Evolutionary conservation across 2,113 vertebrate species (phyloP).

Genomic region (Maccullochella peelii): DNA sequence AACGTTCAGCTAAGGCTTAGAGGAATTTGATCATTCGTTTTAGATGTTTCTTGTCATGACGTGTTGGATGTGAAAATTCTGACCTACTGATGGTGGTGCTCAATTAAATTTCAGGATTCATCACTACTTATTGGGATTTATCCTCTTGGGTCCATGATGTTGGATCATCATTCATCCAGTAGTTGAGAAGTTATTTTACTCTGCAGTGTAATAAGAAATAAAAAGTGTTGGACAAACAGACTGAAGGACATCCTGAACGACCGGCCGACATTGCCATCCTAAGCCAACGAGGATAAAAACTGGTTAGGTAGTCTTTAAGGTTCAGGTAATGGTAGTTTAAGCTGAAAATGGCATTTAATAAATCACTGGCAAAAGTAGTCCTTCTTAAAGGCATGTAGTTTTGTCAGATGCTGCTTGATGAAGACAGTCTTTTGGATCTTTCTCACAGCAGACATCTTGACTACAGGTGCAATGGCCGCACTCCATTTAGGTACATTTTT

Average conservation of each 20-base stretch:
- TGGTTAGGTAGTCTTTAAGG: not conserved
- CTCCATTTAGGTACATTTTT: not conserved
- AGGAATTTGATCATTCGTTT: not conserved
- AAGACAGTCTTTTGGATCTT: not conserved
- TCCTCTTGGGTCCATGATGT: not conserved
- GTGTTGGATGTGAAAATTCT: not conserved
- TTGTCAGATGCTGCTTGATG: not conserved
- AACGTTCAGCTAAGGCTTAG: not conserved
- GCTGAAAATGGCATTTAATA: not conserved
- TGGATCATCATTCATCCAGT: not conserved
- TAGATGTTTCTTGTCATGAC: not conserved
- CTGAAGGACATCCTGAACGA: not conserved
- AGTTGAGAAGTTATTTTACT: not conserved
- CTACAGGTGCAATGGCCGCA: not conserved
- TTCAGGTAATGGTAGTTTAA: not conserved
- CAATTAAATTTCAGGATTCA: not conserved
- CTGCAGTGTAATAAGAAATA: not conserved
- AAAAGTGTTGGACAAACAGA: constrained; percentile 10
- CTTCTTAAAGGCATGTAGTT: not conserved
- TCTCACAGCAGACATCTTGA: not conserved
- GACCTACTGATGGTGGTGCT: not conserved
- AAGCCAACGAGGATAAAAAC: not conserved
- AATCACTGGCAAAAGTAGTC: not conserved
- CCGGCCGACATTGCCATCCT: not conserved
- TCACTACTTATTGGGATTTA: not conserved